Percentiles rank a stretch among this genome's conserved stretches.
Conservation (phyloP, 2,113 vertebrate species). For the Hipposideros armiger region DNA sequence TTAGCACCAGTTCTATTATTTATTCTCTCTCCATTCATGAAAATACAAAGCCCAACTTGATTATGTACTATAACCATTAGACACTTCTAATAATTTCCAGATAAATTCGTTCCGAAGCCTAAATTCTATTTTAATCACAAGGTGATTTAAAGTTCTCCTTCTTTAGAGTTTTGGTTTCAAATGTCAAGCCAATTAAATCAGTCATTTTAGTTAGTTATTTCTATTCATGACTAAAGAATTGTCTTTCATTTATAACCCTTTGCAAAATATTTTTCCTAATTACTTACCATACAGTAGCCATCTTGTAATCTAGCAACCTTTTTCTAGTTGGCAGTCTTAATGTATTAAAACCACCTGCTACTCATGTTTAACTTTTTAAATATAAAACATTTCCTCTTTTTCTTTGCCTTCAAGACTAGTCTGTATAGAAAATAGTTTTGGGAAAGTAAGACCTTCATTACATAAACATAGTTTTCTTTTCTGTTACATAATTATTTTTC, state of each 20-base stretch:
- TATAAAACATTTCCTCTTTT: background rate
- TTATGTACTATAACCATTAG: background rate
- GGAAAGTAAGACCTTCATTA: background rate
- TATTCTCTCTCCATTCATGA: background rate
- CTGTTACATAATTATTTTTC: background rate
- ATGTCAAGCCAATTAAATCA: conserved; percentile 77
- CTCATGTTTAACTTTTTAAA: conserved; percentile 57
- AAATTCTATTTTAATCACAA: conserved; percentile 67
- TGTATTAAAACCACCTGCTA: conserved; percentile 20
- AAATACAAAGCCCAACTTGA: conserved; percentile 35
- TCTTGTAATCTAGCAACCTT: conserved; percentile 66
- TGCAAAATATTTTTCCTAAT: conserved; percentile 74
- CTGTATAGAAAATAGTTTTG: conserved; percentile 20
- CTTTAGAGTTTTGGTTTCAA: conserved; percentile 63
- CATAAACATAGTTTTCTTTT: conserved; percentile 30
- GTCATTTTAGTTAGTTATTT: conserved; percentile 73
- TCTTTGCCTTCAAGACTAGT: conserved; percentile 28
- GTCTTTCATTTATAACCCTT: conserved; percentile 77
- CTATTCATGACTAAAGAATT: conserved; percentile 78
- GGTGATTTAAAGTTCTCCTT: conserved; percentile 67
- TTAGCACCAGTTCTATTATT: background rate
- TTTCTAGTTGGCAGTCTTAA: conserved; percentile 54
- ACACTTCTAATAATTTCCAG: conserved; percentile 42
- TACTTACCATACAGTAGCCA: conserved; percentile 48
- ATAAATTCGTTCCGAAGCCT: conserved; percentile 64